Percentiles rank a stretch among this genome's conserved stretches.
Evolutionary conservation across 2,113 vertebrate genomes (phyloP).

Genomic region (Grantiella picta): DNA sequence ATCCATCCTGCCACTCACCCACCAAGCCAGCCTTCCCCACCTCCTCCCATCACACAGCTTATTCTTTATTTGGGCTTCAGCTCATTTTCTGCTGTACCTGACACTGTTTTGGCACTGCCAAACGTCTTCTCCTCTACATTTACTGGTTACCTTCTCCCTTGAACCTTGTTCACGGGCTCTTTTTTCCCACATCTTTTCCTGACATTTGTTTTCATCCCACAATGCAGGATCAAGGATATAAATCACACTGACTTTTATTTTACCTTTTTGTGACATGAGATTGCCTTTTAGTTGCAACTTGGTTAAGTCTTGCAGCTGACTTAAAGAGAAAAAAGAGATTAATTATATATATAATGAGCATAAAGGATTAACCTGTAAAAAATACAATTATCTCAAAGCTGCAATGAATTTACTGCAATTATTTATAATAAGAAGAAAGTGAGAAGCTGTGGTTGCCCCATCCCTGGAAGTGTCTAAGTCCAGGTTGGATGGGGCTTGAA

Average conservation of each 20-base stretch:
- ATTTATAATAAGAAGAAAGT: not conserved
- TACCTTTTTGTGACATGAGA: conserved; percentile 67
- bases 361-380: not conserved
- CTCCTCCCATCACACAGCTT: not conserved
- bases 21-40: not conserved
- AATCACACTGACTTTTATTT: not conserved
- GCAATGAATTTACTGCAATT: not conserved
- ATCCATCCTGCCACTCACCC: not conserved
- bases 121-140: not conserved
- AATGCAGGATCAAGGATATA: not conserved
- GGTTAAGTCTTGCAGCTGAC: conserved; percentile 70
- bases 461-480: not conserved
- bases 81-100: not conserved
- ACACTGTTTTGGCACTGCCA: not conserved
- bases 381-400: not conserved
- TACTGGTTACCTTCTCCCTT: not conserved
- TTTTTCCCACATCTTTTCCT: not conserved
- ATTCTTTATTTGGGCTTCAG: not conserved
- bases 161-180: not conserved
- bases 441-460: not conserved
- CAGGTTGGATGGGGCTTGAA: not conserved
- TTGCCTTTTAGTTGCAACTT: conserved; percentile 33
- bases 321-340: conserved; percentile 40
- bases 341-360: not conserved
- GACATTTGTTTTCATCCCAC: not conserved